Evolutionary conservation across 2,113 vertebrate species (phyloP).

Genomic region (Bothrops jararaca): DNA sequence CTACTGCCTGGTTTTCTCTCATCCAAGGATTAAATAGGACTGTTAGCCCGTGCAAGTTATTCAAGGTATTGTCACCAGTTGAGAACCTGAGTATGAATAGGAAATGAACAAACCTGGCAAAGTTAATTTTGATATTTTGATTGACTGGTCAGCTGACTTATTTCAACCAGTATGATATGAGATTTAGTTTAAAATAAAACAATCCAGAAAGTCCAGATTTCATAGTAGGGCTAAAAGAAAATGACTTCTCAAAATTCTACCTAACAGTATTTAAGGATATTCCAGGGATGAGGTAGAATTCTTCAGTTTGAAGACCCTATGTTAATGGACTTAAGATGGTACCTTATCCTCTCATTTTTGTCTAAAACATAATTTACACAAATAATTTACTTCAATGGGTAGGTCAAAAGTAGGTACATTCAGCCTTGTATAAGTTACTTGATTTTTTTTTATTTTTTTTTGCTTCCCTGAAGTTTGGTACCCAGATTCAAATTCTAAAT

Average conservation of each 20-base stretch:
- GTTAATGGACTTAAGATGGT: neutral
- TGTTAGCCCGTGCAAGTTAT: neutral
- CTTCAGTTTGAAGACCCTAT: neutral
- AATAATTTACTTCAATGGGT: neutral
- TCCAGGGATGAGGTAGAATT: neutral
- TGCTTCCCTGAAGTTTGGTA: neutral
- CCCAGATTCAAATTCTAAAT: neutral
- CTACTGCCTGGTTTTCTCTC: neutral
- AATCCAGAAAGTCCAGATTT: neutral
- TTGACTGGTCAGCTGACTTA: constrained; percentile 36
- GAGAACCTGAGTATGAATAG: constrained; percentile 28
- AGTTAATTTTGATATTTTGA: constrained; percentile 26
- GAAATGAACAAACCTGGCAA: constrained; percentile 28
- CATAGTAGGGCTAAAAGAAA: neutral
- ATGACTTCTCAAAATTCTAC: neutral
- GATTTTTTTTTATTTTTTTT: neutral
- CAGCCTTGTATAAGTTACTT: neutral
- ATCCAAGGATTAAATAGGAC: neutral
- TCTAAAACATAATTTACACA: neutral
- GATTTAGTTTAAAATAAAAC: constrained; percentile 12
- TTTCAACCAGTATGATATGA: neutral
- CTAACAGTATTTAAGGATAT: neutral
- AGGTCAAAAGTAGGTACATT: neutral
- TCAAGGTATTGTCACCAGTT: neutral
- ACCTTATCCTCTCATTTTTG: neutral